These are phyloP conservation scores for Pampusana beccarii DNA, from an alignment of 2,113 vertebrate genomes.

Conservation along the genomic window DNA sequence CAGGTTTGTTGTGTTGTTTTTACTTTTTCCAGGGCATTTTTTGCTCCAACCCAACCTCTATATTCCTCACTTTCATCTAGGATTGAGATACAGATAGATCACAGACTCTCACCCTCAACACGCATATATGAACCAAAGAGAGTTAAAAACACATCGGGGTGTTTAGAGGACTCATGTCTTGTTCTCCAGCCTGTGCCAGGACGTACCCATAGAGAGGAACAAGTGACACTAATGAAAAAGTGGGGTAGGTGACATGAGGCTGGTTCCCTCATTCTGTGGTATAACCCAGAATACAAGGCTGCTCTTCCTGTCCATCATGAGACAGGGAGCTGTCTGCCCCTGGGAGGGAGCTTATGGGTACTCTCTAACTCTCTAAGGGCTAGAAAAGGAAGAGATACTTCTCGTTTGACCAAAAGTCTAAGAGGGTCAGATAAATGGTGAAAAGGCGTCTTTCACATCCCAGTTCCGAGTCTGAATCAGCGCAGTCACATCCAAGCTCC, in stretches of 20 bases:
- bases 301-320: not conserved
- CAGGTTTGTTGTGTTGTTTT: not conserved
- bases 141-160: not conserved
- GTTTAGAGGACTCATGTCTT: not conserved
- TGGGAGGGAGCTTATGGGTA: not conserved
- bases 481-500: not conserved
- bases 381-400: not conserved
- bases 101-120: not conserved
- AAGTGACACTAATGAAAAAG: not conserved
- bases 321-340: not conserved
- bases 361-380: not conserved
- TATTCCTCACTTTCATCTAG: not conserved
- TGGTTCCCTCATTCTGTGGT: fast-evolving
- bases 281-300: not conserved
- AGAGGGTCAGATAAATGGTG: not conserved
- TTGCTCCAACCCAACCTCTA: not conserved
- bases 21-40: not conserved
- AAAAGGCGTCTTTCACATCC: not conserved
- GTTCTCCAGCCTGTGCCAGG: not conserved
- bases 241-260: fast-evolving
- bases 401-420: not conserved
- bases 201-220: fast-evolving
- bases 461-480: not conserved
- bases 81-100: not conserved
- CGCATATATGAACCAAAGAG: not conserved